Evolutionary conservation across 2,113 vertebrate species (phyloP).

Genomic region (Tachycineta bicolor): DNA sequence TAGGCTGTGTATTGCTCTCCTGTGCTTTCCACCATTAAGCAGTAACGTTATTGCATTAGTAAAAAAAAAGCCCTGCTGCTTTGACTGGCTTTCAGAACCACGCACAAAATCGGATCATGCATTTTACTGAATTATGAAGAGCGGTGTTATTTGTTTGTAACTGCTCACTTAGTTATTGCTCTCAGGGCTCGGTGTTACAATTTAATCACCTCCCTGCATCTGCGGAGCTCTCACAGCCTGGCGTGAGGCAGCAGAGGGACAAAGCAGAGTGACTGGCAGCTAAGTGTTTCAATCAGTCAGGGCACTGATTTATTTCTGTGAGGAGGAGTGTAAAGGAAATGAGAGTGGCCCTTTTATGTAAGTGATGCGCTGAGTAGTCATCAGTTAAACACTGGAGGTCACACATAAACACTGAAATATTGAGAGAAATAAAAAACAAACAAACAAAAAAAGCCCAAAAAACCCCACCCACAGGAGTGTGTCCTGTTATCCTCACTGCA

Average conservation of each 20-base stretch:
- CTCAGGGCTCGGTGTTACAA: background rate
- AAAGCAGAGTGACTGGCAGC: background rate
- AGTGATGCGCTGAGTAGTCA: background rate
- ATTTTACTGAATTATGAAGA: constrained; percentile 15
- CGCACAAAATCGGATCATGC: background rate
- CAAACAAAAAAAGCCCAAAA: background rate
- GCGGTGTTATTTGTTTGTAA: constrained; percentile 32
- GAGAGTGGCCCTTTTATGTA: constrained; percentile 18
- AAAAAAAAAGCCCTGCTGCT: background rate
- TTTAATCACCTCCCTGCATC: constrained; percentile 42
- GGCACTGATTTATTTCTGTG: constrained; percentile 67
- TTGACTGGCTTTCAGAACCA: background rate
- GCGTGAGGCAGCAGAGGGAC: background rate
- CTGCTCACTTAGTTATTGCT: constrained; percentile 34
- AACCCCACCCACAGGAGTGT: background rate
- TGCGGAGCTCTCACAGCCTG: background rate
- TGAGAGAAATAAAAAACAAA: background rate
- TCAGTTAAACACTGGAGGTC: constrained; percentile 49
- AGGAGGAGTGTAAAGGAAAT: constrained; percentile 26
- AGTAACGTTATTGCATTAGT: constrained; percentile 23
- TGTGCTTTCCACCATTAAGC: constrained; percentile 51
- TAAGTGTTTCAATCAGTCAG: constrained; percentile 10
- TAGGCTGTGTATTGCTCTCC: constrained; percentile 23
- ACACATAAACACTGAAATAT: background rate
- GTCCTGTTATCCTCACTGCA: background rate